These are phyloP conservation scores for Sebastes kiyomatsui DNA, from an alignment of 2,797 vertebrate genomes.

Conservation along the genomic window DNA sequence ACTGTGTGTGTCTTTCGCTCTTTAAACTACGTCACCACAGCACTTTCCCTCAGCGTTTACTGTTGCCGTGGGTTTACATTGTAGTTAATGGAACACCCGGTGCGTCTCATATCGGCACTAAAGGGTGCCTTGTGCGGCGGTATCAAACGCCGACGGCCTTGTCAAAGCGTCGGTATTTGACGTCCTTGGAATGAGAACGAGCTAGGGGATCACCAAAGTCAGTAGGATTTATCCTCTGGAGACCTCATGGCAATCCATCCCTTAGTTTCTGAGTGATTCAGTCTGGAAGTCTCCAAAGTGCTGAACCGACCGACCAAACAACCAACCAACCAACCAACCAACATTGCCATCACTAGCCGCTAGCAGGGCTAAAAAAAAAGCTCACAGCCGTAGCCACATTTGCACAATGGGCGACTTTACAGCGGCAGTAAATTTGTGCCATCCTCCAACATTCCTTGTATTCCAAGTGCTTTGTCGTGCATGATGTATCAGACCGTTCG, in stretches of 20 bases:
- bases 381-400: not conserved
- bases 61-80: too few relatives aligned
- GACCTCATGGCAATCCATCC: not conserved
- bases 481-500: constrained; percentile 38
- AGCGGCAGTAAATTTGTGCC: not conserved
- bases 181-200: too few relatives aligned
- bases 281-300: not conserved
- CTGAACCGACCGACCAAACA: not conserved
- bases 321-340: not conserved
- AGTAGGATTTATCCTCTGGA: not conserved
- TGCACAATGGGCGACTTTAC: not conserved
- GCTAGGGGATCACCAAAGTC: not conserved
- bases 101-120: too few relatives aligned
- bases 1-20: too few relatives aligned
- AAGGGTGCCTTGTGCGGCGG: too few relatives aligned
- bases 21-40: too few relatives aligned
- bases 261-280: not conserved
- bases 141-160: fast-evolving
- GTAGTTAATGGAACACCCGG: too few relatives aligned
- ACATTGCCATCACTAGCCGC: not conserved
- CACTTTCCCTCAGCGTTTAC: too few relatives aligned
- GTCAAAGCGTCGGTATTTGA: too few relatives aligned
- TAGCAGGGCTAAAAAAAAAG: not conserved
- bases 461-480: constrained; percentile 44
- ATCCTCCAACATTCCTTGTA: constrained; percentile 11